Percentiles rank a stretch among this genome's conserved stretches.
These are phyloP conservation scores for Gymnocypris eckloni DNA, from an alignment of 2,797 vertebrate genomes.

Conservation along the genomic window DNA sequence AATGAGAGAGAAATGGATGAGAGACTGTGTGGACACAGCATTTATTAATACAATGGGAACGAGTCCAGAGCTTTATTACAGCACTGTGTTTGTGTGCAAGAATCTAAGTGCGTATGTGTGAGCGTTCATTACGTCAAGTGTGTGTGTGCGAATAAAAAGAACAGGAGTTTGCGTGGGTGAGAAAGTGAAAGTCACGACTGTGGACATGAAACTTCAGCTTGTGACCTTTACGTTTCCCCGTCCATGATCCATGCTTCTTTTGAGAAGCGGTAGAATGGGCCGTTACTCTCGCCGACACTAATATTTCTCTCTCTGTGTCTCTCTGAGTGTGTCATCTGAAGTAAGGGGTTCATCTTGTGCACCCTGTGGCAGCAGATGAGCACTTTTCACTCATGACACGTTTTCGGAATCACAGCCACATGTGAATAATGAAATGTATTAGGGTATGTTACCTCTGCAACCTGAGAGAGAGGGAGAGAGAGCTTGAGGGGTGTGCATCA, in stretches of 20 bases:
- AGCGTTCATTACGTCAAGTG: conserved; percentile 10
- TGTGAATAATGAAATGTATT: conserved; percentile 30
- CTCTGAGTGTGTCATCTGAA: conserved; percentile 20
- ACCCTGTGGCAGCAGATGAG: not conserved
- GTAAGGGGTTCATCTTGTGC: conserved; percentile 9
- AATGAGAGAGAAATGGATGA: conserved; percentile 67
- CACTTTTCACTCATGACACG: conserved; percentile 29
- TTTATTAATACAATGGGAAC: conserved; percentile 57
- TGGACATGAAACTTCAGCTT: conserved; percentile 50
- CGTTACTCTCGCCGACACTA: conserved; percentile 43
- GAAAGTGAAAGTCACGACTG: conserved; percentile 15
- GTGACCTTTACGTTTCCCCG: conserved; percentile 59
- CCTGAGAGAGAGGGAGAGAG: conserved; percentile 13
- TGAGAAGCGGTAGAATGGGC: conserved; percentile 32
- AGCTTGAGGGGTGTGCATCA: not conserved
- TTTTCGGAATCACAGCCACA: conserved; percentile 12
- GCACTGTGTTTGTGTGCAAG: conserved; percentile 17
- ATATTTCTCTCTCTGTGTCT: conserved; percentile 29
- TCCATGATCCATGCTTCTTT: conserved; percentile 51
- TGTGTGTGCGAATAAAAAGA: conserved; percentile 34
- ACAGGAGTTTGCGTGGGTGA: conserved; percentile 40
- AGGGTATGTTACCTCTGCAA: conserved; percentile 10
- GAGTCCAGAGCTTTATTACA: conserved; percentile 47
- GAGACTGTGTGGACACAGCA: conserved; percentile 49
- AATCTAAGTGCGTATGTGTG: conserved; percentile 4